Base-by-base conservation (phyloP, 2,113 vertebrate species). In the Beaufortia kweichowensis region DNA sequence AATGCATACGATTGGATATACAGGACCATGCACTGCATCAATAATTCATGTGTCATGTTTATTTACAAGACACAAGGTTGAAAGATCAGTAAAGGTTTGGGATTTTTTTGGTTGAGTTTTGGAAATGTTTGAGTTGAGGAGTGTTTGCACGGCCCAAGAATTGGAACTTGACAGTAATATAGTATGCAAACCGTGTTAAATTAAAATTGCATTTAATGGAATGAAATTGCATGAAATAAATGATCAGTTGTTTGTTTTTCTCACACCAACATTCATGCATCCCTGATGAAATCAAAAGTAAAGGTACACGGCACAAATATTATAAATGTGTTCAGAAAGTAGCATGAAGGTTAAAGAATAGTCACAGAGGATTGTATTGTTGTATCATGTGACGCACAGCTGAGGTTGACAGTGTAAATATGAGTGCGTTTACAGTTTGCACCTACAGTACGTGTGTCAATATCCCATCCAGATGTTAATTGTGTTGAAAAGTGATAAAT, bases 391-490 rank as follows among this genome's bases (percentile, higher is more conserved):
- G n/a, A 43, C 74, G 56, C 14, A 3, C 17, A 21, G 29, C n/a
- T 28, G 23, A 28, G 28, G n/a, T n/a, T n/a, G n/a, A n/a, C n/a
- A n/a, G n/a, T n/a, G n/a, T n/a, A n/a, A n/a, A n/a, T 61, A 12
- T 31, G 61, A 31, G 28, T 35, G n/a, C 28, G 60, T 28, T 71
- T 11, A 29, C 28, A 41, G 57, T 46, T 12, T 19, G 17, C 21
- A 23, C 28, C 21, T 35, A 17, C 41, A n/a, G n/a, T n/a, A n/a
- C n/a, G 48, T 26, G 24, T 59, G 41, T 43, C n/a, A 1, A 63
- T 57, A 63, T 67, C 56, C 43, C 64, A 43, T 64, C 64, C 72
- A 69, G 56, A 21, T 68, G 71, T 43, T 50, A 12, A 24, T 23
- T 48, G 14, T 55, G 48, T 0, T 23, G 33, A n/a, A 55, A 29